A percentile compares a stretch with the other conserved stretches of the same genome.
Evolutionary conservation across 2,113 vertebrate genomes (phyloP).

Genomic region (Parotia lawesii): DNA sequence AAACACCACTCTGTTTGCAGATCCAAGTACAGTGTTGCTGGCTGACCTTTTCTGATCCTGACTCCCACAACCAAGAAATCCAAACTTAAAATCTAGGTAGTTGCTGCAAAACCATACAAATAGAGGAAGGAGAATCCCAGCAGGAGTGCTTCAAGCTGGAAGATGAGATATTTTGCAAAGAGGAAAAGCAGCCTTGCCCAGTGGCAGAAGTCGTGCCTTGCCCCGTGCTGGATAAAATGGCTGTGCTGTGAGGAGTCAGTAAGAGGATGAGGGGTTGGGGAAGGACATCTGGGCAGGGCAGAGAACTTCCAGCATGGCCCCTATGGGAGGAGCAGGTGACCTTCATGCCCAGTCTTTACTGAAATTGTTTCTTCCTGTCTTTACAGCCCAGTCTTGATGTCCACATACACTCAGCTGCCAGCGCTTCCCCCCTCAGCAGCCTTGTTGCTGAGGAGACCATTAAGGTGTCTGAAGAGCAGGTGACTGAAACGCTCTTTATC

Average conservation of each 20-base stretch:
- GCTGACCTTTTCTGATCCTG: neutral
- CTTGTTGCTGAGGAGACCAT: slow-evolving; percentile 52
- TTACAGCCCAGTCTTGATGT: neutral
- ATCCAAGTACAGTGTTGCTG: neutral
- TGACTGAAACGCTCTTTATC: neutral
- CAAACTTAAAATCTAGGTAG: neutral
- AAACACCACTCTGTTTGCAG: slow-evolving; percentile 2
- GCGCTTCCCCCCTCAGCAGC: neutral
- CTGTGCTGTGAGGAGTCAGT: neutral
- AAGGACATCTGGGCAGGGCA: neutral
- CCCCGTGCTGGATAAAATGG: neutral
- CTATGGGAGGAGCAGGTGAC: neutral
- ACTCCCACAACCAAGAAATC: neutral
- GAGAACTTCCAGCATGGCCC: neutral
- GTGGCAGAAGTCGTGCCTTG: neutral
- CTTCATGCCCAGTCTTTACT: neutral
- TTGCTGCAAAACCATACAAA: neutral
- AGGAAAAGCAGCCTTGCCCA: neutral
- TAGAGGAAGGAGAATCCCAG: neutral
- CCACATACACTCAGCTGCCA: neutral
- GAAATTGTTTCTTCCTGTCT: neutral
- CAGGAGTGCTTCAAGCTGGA: neutral
- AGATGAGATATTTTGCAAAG: neutral
- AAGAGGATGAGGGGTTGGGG: neutral
- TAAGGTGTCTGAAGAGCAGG: neutral